Evolutionary conservation across 2,113 vertebrate species (phyloP).

Genomic region (Saccopteryx leptura): DNA sequence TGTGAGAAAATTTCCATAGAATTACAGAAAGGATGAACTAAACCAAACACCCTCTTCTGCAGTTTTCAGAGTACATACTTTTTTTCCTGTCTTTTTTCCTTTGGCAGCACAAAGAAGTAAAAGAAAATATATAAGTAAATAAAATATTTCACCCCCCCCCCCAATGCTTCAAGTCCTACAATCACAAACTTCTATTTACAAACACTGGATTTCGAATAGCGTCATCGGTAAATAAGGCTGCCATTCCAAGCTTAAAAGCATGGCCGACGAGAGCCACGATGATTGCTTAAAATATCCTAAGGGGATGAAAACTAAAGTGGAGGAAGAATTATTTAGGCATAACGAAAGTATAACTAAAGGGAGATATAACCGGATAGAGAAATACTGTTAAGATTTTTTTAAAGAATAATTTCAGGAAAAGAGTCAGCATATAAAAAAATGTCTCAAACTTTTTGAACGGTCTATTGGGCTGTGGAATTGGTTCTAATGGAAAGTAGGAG

Average conservation of each 20-base stretch:
- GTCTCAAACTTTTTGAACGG: constrained; percentile 71
- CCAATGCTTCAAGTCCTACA: constrained; percentile 45
- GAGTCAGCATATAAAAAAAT: background rate
- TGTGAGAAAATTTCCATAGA: constrained; percentile 46
- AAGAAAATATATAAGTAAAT: background rate
- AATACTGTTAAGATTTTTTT: constrained; percentile 57
- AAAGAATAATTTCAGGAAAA: constrained; percentile 72
- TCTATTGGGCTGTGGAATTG: constrained; percentile 61
- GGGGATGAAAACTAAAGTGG: constrained; percentile 78
- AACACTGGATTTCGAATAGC: constrained; percentile 76
- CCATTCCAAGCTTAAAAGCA: constrained; percentile 81
- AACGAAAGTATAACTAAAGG: constrained; percentile 83
- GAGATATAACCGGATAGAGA: constrained; percentile 75
- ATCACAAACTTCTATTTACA: constrained; percentile 80
- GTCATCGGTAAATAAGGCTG: constrained; percentile 76
- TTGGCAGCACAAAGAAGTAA: constrained; percentile 7
- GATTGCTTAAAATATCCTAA: constrained; percentile 79
- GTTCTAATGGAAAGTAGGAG: constrained; percentile 41
- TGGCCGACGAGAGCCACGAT: constrained; percentile 73
- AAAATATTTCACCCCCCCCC: background rate
- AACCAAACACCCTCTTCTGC: constrained; percentile 19
- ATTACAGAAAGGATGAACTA: background rate
- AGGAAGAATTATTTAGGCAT: constrained; percentile 82
- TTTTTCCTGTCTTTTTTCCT: constrained; percentile 37
- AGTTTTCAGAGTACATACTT: constrained; percentile 58